These are phyloP conservation scores for Pundamilia nyererei DNA, from an alignment of 2,113 vertebrate species.

Conservation along the genomic window DNA sequence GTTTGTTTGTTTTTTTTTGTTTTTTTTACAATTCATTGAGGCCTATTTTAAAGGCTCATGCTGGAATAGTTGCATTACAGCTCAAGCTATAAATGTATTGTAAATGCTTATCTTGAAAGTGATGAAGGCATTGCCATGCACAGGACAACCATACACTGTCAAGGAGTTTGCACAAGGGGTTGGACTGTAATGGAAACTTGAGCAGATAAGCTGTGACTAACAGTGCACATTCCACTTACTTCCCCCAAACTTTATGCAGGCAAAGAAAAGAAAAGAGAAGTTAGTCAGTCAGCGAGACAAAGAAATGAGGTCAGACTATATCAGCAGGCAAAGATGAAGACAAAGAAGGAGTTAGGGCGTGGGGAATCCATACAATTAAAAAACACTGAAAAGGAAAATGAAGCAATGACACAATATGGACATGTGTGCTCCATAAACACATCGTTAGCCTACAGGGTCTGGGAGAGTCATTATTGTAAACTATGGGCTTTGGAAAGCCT, in stretches of 20 bases:
- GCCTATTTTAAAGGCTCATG: neutral
- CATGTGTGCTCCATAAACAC: conserved; percentile 30
- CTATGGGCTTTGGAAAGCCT: neutral
- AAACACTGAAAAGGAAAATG: neutral
- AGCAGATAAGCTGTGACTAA: neutral
- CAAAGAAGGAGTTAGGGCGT: neutral
- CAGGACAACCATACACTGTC: neutral
- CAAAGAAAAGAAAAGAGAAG: neutral
- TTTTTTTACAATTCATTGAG: neutral
- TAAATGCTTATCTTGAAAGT: neutral
- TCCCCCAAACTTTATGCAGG: neutral
- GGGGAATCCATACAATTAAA: neutral
- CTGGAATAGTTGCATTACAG: neutral
- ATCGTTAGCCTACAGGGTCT: conserved; percentile 16
- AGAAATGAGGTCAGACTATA: neutral
- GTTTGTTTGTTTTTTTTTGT: rapidly evolving
- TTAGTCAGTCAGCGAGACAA: neutral
- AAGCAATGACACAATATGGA: conserved; percentile 10
- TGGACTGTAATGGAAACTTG: neutral
- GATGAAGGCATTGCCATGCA: neutral
- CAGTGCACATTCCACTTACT: neutral
- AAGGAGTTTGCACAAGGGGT: neutral
- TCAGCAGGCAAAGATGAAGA: neutral
- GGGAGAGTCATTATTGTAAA: conserved; percentile 27
- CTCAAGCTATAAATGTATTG: neutral